Evolutionary conservation across 2,113 vertebrate genomes (phyloP).

Genomic region (Atractosteus spatula): DNA sequence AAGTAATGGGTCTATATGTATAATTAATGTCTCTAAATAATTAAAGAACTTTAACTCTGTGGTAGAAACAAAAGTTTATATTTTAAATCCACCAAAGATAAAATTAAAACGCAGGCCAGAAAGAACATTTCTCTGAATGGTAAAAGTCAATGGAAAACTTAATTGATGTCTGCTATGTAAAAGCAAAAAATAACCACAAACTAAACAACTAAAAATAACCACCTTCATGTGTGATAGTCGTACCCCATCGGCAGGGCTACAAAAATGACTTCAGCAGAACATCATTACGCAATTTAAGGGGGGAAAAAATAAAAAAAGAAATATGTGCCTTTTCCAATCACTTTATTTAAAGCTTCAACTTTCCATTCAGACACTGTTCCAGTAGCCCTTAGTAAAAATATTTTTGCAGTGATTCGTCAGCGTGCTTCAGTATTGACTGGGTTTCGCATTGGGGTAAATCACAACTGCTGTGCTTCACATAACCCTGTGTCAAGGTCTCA

Average conservation of each 20-base stretch:
- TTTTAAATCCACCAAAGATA: not conserved
- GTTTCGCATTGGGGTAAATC: not conserved
- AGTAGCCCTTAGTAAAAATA: not conserved
- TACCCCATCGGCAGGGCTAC: conserved; percentile 46
- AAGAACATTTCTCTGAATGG: conserved; percentile 44
- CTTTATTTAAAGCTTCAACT: not conserved
- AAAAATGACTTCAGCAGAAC: conserved; percentile 51
- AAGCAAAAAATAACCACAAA: too few relatives aligned
- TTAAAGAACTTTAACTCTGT: too few relatives aligned
- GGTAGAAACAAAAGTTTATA: not conserved
- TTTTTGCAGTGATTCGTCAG: too few relatives aligned
- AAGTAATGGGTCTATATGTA: too few relatives aligned
- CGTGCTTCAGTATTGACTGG: not conserved
- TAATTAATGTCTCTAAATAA: too few relatives aligned
- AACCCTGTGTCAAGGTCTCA: not conserved
- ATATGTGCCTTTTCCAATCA: too few relatives aligned
- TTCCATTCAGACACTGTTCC: not conserved
- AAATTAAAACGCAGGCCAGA: conserved; percentile 52
- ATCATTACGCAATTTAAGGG: conserved; percentile 54
- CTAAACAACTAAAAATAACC: conserved; percentile 66
- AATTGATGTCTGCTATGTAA: conserved; percentile 51
- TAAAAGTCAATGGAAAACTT: conserved; percentile 59
- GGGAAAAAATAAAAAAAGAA: not conserved
- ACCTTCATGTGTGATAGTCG: conserved; percentile 47
- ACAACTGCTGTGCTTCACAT: not conserved